Evolutionary conservation across 2,113 vertebrate genomes (phyloP), one percentile per base, ranked within the genome.

Genomic region (Stomatorhinus ivindoensis): DNA sequence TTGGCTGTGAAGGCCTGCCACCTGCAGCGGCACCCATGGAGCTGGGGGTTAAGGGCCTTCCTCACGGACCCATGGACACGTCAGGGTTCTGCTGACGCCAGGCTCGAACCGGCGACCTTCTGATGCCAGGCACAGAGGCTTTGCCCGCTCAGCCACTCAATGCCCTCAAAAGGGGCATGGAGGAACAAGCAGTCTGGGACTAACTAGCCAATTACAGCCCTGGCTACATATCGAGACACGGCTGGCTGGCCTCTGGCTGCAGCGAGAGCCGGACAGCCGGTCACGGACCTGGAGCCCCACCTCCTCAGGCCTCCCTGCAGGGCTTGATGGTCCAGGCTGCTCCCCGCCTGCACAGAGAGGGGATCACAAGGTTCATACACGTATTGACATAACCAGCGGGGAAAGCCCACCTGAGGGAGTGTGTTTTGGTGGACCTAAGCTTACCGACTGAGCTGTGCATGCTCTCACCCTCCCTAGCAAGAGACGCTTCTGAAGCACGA

Each of bases 341-440:
- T 27, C 8, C 92, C 89, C 92, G 1, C 90, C 94, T 95, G 42
- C 82, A 55, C 35, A 83, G 44, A 90, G 11, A n/a, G 24, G 3
- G 9, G 15, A 7, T 19, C 73, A 55, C 89, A 51, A 91, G 35
- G 1, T n/a, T n/a, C n/a, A n/a, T n/a, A n/a, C 7, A 61, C 11
- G 51, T 15, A 55, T 13, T 39, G 24, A 44, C 27, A 10, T 47
- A 47, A 42, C 31, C 46, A 84, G 27, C 7, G 7, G 13, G 1
- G 3, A 3, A 44, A 3, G n/a, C n/a, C n/a, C n/a, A 39, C 27
- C 46, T 58, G 27, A 3, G 8, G 6, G 24, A 5, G 21, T 27
- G 69, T 39, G 46, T 2, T 1, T 7, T 21, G 35, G 51, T 24
- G 17, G 53, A 87, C 3, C 1, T 7, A 46, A 46, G 31, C 39